Evolutionary conservation across 2,797 vertebrate species (phyloP), one percentile per base, ranked within the genome.

Genomic region (Aeoliscus strigatus): DNA sequence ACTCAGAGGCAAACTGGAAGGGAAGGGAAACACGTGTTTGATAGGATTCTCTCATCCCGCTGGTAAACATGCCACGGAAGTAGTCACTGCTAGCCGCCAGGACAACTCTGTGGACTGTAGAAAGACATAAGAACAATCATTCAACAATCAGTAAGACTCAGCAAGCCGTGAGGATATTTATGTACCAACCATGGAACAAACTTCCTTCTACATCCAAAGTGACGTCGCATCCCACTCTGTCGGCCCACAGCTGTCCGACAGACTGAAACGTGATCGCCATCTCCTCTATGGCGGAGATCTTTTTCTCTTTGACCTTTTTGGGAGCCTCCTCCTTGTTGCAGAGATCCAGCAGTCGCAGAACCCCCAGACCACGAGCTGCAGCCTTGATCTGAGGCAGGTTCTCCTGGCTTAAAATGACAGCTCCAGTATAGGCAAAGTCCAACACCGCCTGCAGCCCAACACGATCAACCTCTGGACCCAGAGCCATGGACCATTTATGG

Each of bases 31-130:
- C 52, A 2, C 72, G 39, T 1, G 36, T 39, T 51, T 90, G 89
- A 8, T 64, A 66, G 29, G 87, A 86, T 70, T 94, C 92, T 44
- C 27, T 84, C 92, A 94, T 93, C 8, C 91, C 91, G 1, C 86
- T 86, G 53, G 89, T 85, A 55, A 93, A 91, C 91, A 93, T 93
- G 9, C 86, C 88, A 14, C 80, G 82, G 66, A 93, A 93, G 73
- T 87, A 93, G 53, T 90, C 88, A 8, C 89, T 91, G 77, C 86
- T 88, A 6, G 89, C 89, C 2, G 88, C 88, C 67, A 93, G 75
- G 25, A 92, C 66, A 15, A 84, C 80, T 57, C 85, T 87, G 71
- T 94, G 92, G 52, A 84, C 91, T 94, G 60, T 9, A 41, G 14
- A 49, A 8, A 46, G 6, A 45, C 1, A 52, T 31, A 30, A 31